Base-by-base conservation (phyloP, 2,797 vertebrate species). In the Emys orbicularis region DNA sequence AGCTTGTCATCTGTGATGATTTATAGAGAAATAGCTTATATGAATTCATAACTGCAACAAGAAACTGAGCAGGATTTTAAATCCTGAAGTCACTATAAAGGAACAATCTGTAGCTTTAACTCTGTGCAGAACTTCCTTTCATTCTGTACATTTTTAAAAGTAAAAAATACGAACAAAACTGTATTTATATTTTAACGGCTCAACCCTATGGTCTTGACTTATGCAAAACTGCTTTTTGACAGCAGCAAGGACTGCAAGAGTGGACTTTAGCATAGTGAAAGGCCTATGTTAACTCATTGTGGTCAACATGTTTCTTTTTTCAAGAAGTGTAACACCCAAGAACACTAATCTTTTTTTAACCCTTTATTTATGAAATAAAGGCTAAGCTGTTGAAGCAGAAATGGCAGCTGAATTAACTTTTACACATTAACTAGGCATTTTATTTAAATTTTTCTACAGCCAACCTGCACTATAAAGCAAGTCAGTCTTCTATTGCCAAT, bases 221-320 rank as follows among this genome's bases (percentile, higher is more conserved):
- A 72, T 23, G 65, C 19, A 72, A 12, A 72, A 72, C 19, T 41
- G 21, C 10, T 25, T 41, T 72, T 72, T 72, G 37, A 72, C 37
- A 41, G 21, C n/a, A 72, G 37, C 37, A 72, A 72, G 10, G 68
- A 41, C 68, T 72, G 68, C 21, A 41, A 23, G 21, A 72, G 68
- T 72, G 68, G 68, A 41, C 10, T 68, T 9, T 37, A 68, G 65
- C 65, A 37, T 11, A 68, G 4, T 37, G n/a, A 37, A 37, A 18
- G 5, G 2, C 9, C 81, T 81, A 82, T 8, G 13, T 83, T 89
- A 47, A 21, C 65, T 37, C 5, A 7, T 89, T 41, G 82, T 0
- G 0, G 65, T 88, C 0, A 0, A 50, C 15, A 15, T 77, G 37
- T 50, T 25, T 41, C 72, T 0, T 57, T 83, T 81, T 89, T 16